Percentiles rank a stretch among this genome's conserved stretches.
Evolutionary conservation across 1,140 invertebrate species (phyloP).

Genomic region (Trachymyrmex septentrionalis): DNA sequence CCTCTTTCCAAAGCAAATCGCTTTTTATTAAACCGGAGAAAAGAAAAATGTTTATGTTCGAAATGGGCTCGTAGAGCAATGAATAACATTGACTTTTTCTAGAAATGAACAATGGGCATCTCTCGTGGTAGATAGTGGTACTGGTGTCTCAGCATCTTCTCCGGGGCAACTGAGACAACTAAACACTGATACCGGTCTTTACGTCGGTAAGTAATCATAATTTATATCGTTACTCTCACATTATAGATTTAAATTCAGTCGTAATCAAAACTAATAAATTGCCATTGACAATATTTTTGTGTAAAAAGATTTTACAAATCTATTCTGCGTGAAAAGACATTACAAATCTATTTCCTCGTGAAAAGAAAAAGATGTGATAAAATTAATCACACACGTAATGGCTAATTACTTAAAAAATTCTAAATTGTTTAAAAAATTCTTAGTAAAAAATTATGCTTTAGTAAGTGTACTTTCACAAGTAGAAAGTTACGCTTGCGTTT

Average conservation of each 20-base stretch:
- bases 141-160: conserved; percentile 91
- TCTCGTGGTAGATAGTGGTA: conserved; percentile 94
- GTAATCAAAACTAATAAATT: neutral
- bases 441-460: neutral
- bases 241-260: neutral
- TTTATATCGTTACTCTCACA: neutral
- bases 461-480: neutral
- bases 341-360: neutral
- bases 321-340: too few species aligned
- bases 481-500: neutral
- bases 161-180: conserved; percentile 94
- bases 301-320: neutral
- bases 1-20: conserved; percentile 28
- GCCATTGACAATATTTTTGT: neutral
- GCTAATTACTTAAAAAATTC: neutral
- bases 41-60: conserved; percentile 27
- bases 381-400: neutral
- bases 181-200: conserved; percentile 94
- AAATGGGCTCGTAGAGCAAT: conserved; percentile 29
- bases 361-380: neutral
- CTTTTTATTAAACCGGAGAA: conserved; percentile 17
- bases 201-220: conserved; percentile 90
- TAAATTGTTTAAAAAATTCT: neutral
- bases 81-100: conserved; percentile 73
- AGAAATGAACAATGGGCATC: conserved; percentile 95